phyloP scores from a whole-genome alignment of 1,140 invertebrate genomes.

The Akabosia matsudoensis region DNA sequence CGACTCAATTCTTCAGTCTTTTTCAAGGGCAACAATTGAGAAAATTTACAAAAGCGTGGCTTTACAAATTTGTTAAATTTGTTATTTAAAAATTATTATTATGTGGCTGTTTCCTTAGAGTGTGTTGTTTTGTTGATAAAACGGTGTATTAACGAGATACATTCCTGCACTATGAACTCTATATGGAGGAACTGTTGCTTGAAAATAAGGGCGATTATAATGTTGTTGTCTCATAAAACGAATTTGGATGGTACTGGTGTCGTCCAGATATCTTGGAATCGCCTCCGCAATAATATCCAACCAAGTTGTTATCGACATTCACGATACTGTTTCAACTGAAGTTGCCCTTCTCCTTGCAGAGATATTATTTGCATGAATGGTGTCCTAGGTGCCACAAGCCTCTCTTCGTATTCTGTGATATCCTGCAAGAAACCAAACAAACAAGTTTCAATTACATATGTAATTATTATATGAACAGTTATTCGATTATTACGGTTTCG shows the following conservation, averaged over 20 bases:
- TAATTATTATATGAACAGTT: too few species aligned
- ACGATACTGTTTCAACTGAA: constrained; percentile 27
- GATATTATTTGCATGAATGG: constrained; percentile 39
- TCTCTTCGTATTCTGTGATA: not conserved
- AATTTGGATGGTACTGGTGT: constrained; percentile 34
- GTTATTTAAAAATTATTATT: too few species aligned
- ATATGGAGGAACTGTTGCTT: constrained; percentile 32
- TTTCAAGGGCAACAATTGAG: too few species aligned
- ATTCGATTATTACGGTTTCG: not conserved
- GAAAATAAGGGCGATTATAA: constrained; percentile 30
- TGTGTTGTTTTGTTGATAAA: constrained; percentile 24
- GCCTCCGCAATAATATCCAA: constrained; percentile 1
- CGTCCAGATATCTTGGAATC: constrained; percentile 33
- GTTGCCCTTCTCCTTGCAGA: constrained; percentile 25
- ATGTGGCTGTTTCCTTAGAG: too few species aligned
- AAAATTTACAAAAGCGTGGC: too few species aligned
- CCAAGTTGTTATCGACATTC: constrained; percentile 35
- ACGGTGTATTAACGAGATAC: constrained; percentile 21
- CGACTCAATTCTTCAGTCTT: too few species aligned
- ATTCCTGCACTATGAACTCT: constrained; percentile 25
- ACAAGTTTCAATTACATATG: too few species aligned
- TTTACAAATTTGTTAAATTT: too few species aligned
- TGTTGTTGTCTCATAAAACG: constrained; percentile 28
- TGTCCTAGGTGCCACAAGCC: constrained; percentile 29
- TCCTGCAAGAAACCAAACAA: not conserved